Evolutionary conservation across 2,113 vertebrate species (phyloP).

Genomic region (Tauraco erythrolophus): DNA sequence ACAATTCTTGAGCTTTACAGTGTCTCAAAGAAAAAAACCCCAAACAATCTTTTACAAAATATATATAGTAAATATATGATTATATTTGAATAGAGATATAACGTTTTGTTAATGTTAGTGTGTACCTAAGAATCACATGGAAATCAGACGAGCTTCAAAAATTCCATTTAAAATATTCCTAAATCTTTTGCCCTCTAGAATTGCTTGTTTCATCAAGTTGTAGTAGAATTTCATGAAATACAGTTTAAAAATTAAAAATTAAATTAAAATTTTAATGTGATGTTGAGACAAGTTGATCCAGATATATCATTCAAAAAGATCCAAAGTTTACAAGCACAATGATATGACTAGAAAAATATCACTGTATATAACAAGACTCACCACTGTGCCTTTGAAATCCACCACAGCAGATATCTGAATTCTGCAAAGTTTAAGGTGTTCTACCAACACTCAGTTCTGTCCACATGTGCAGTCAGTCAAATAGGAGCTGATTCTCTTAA

Average conservation of each 20-base stretch:
- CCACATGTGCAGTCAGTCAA: not conserved
- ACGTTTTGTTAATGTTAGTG: not conserved
- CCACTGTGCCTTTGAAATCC: not conserved
- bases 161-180: not conserved
- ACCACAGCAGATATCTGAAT: not conserved
- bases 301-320: not conserved
- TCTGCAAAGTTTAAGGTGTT: not conserved
- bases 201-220: not conserved
- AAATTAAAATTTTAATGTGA: not conserved
- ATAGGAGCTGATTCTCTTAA: not conserved
- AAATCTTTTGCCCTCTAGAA: not conserved
- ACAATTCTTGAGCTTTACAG: not conserved
- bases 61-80: not conserved
- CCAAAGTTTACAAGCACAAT: not conserved
- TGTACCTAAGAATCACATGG: not conserved
- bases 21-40: not conserved
- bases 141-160: not conserved
- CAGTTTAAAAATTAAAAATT: not conserved
- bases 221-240: not conserved
- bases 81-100: not conserved
- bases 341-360: not conserved
- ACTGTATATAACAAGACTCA: not conserved
- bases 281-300: not conserved
- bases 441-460: not conserved
- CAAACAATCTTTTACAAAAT: not conserved